Conservation (phyloP, 2,888 invertebrate species). For the Laspeyria flexula region DNA sequence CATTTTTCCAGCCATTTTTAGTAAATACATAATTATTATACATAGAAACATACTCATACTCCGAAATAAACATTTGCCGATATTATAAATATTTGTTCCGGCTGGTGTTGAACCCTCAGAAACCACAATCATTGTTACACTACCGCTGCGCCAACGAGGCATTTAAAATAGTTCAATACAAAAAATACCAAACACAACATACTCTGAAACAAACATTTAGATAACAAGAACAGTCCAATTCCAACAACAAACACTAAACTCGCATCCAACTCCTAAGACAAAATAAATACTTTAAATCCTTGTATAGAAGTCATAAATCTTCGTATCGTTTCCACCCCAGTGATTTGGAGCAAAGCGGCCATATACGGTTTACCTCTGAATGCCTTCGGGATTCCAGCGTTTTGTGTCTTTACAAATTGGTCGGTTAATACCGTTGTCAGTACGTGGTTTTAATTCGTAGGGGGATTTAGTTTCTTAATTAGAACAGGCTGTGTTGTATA, state of each 20-base stretch:
- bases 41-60: too few species aligned
- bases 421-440: constrained; percentile 45
- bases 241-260: constrained; percentile 1
- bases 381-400: constrained; percentile 27
- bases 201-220: not conserved
- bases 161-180: too few species aligned
- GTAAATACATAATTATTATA: too few species aligned
- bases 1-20: too few species aligned
- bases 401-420: constrained; percentile 45
- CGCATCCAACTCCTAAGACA: constrained; percentile 10
- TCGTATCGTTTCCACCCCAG: constrained; percentile 32
- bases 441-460: constrained; percentile 47
- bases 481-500: constrained; percentile 31
- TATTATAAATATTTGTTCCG: too few species aligned
- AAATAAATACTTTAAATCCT: constrained; percentile 29
- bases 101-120: too few species aligned
- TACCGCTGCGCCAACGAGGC: too few species aligned
- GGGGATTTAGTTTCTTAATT: constrained; percentile 45
- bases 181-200: too few species aligned
- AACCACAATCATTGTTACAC: too few species aligned
- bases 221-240: not conserved
- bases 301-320: constrained; percentile 36
- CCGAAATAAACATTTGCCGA: too few species aligned
- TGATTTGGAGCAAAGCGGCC: constrained; percentile 30
- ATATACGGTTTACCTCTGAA: constrained; percentile 43